Evolutionary conservation across 2,888 invertebrate genomes (phyloP).

Genomic region (Cryptosula pallasiana): DNA sequence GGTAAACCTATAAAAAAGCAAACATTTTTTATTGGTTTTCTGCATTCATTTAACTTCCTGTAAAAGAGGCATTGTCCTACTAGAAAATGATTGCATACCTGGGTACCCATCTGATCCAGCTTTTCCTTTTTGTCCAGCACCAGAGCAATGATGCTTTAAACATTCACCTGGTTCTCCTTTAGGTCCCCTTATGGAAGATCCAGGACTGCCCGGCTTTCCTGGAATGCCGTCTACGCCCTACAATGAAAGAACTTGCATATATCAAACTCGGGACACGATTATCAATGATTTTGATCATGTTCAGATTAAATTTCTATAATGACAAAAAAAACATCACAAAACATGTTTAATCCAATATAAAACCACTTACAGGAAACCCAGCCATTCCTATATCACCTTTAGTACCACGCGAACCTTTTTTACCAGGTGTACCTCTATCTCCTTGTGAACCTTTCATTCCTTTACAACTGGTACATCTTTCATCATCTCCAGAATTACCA

Average conservation of each 20-base stretch:
- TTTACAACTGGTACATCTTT: constrained; percentile 26
- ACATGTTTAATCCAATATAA: too few relatives aligned
- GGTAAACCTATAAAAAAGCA: constrained; percentile 13
- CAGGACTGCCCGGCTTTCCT: not conserved
- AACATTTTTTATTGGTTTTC: too few relatives aligned
- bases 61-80: too few relatives aligned
- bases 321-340: too few relatives aligned
- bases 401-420: constrained; percentile 32
- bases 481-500: constrained; percentile 29
- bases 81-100: too few relatives aligned
- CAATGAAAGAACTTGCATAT: too few relatives aligned
- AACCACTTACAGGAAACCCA: constrained; percentile 37
- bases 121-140: not conserved
- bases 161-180: not conserved
- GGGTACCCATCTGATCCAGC: not conserved
- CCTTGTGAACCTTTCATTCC: constrained; percentile 32
- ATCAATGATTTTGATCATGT: too few relatives aligned
- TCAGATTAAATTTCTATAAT: too few relatives aligned
- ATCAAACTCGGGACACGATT: too few relatives aligned
- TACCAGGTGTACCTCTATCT: constrained; percentile 30
- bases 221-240: not conserved
- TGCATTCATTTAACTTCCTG: too few relatives aligned
- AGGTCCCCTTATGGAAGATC: not conserved
- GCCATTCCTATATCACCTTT: constrained; percentile 42
- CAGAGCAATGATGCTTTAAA: not conserved